phyloP scores from a whole-genome alignment of 2,888 invertebrate genomes.

The Gymnoscelis rufifasciata region DNA sequence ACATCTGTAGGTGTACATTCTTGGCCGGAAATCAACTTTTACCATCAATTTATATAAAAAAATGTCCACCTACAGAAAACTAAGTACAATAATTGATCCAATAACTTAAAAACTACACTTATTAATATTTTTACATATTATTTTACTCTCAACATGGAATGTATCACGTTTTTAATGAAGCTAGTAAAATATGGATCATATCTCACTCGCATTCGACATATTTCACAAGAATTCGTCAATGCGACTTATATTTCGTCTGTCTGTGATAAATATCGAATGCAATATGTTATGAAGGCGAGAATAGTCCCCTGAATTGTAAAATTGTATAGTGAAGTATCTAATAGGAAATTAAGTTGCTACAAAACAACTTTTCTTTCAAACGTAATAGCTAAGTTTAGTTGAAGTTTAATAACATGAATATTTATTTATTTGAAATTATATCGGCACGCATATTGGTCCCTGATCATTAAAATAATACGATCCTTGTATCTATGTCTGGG shows the following conservation, averaged over 20 bases:
- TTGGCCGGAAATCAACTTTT: constrained; percentile 19
- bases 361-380: not conserved
- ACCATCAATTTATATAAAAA: constrained; percentile 25
- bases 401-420: not conserved
- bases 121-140: constrained; percentile 25
- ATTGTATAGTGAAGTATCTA: not conserved
- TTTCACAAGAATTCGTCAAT: no score
- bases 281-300: no score
- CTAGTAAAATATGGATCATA: no score
- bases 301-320: not conserved
- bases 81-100: constrained; percentile 74
- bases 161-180: constrained; percentile 37
- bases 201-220: no score
- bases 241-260: no score
- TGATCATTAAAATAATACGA: no score
- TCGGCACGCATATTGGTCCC: constrained; percentile 2
- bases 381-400: not conserved
- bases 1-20: constrained; percentile 47
- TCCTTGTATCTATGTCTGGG: no score
- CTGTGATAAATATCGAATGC: no score
- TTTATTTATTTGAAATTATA: not conserved
- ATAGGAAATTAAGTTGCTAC: not conserved
- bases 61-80: constrained; percentile 55
- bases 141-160: constrained; percentile 41
- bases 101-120: constrained; percentile 45